phyloP scores from a whole-genome alignment of 2,113 vertebrate species.

The Setophaga petechia region DNA sequence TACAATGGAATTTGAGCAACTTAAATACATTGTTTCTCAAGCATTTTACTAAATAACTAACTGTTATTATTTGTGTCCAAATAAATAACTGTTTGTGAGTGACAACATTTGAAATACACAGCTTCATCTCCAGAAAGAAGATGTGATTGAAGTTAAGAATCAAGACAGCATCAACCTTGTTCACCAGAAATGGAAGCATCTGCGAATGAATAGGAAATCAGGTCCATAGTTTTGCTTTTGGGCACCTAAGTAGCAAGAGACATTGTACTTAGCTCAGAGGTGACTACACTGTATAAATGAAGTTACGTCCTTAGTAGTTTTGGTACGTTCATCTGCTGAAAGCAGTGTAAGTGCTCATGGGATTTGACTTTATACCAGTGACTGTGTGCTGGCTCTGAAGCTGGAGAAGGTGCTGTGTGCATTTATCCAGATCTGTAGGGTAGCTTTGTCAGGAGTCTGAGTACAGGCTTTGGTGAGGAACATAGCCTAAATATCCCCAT shows the following conservation, averaged over 20 bases:
- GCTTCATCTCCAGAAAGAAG: neutral
- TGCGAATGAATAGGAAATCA: neutral
- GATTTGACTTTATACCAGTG: neutral
- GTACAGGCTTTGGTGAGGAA: neutral
- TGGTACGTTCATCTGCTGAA: neutral
- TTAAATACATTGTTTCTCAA: neutral
- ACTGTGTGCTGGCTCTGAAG: neutral
- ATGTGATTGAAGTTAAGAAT: neutral
- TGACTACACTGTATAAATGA: neutral
- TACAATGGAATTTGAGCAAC: neutral
- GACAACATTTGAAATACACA: neutral
- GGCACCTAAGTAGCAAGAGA: neutral
- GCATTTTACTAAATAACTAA: neutral
- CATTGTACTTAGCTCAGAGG: neutral
- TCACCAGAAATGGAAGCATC: neutral
- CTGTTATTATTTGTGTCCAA: neutral
- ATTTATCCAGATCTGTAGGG: neutral
- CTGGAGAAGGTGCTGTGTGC: neutral
- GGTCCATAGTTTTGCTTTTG: neutral
- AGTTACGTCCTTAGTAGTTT: neutral
- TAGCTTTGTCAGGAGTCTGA: neutral
- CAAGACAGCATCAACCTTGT: neutral
- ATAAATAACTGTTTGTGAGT: neutral
- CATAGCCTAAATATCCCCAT: neutral
- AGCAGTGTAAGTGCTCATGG: fast-evolving